Evolutionary conservation across 37 sponge, comb jelly and placozoan genomes (phyloP).

Genomic region (Ephydatia muelleri): DNA sequence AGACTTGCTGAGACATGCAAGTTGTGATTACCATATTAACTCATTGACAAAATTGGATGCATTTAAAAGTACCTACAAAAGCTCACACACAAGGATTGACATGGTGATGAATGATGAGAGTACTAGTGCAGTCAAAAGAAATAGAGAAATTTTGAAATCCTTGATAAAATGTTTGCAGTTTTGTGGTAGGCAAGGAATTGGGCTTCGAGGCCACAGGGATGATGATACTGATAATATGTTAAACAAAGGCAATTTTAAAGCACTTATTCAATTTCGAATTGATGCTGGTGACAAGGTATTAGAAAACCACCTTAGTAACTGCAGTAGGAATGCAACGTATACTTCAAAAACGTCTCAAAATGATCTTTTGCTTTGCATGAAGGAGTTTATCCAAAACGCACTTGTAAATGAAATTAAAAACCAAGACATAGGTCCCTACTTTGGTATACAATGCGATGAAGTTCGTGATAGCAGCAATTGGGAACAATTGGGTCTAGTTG

Average conservation of each 20-base stretch:
- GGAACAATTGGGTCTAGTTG: constrained; percentile 13
- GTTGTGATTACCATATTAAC: too few species aligned
- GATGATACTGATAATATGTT: too few species aligned
- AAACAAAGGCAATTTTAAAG: constrained; percentile 25
- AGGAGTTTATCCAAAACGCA: constrained; percentile 1
- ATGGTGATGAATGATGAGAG: too few species aligned
- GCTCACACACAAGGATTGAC: too few species aligned
- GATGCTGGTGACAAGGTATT: constrained; percentile 26
- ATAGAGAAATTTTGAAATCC: too few species aligned
- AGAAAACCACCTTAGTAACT: background rate
- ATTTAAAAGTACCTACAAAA: too few species aligned
- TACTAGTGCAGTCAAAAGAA: too few species aligned
- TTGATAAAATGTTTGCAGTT: too few species aligned
- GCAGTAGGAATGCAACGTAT: constrained; percentile 18
- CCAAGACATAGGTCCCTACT: background rate
- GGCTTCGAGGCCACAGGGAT: too few species aligned
- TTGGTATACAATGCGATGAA: constrained; percentile 21
- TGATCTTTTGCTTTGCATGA: constrained; percentile 10
- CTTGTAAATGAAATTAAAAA: background rate
- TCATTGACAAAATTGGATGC: too few species aligned
- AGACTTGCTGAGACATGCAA: too few species aligned
- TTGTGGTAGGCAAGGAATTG: too few species aligned
- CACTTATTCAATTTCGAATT: constrained; percentile 28
- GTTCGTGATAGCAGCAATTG: constrained; percentile 9
- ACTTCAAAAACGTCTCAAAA: constrained; percentile 23